Percentiles rank a stretch among this genome's conserved stretches.
Evolutionary conservation across 2,888 invertebrate species (phyloP).

Genomic region (Erannis defoliaria): DNA sequence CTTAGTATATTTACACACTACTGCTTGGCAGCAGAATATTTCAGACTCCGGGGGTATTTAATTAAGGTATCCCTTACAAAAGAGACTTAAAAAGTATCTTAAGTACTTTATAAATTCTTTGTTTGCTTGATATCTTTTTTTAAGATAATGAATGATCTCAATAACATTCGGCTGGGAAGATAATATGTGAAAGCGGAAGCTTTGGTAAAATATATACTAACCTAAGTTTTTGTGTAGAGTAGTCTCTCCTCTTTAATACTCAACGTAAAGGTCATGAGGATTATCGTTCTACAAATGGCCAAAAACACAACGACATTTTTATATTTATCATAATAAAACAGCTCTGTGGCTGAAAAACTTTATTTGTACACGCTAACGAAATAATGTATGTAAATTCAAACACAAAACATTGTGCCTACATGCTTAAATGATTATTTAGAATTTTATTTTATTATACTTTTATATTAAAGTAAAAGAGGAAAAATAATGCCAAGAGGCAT

Average conservation of each 20-base stretch:
- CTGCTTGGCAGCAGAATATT: too few species aligned
- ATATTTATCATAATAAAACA: constrained; percentile 9
- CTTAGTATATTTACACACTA: too few species aligned
- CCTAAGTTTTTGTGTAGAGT: too few species aligned
- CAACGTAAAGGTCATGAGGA: constrained; percentile 4
- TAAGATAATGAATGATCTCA: too few species aligned
- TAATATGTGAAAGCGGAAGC: too few species aligned
- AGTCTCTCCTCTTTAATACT: constrained; percentile 5
- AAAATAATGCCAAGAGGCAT: constrained; percentile 3
- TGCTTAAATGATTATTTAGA: neutral
- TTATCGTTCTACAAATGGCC: constrained; percentile 6
- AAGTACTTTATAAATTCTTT: too few species aligned
- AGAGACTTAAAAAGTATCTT: too few species aligned
- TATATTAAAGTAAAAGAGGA: neutral
- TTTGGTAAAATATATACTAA: too few species aligned
- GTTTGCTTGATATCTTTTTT: too few species aligned
- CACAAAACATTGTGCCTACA: neutral
- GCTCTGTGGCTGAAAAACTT: neutral
- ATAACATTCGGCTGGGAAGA: too few species aligned
- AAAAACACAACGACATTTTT: constrained; percentile 7
- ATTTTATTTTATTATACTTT: neutral
- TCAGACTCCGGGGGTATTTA: too few species aligned
- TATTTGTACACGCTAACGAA: constrained; percentile 12
- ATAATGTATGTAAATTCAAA: constrained; percentile 4
- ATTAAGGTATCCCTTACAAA: too few species aligned